These are phyloP conservation scores for Yponomeuta plumbellus DNA, from an alignment of 2,888 invertebrate species.

Conservation along the genomic window DNA sequence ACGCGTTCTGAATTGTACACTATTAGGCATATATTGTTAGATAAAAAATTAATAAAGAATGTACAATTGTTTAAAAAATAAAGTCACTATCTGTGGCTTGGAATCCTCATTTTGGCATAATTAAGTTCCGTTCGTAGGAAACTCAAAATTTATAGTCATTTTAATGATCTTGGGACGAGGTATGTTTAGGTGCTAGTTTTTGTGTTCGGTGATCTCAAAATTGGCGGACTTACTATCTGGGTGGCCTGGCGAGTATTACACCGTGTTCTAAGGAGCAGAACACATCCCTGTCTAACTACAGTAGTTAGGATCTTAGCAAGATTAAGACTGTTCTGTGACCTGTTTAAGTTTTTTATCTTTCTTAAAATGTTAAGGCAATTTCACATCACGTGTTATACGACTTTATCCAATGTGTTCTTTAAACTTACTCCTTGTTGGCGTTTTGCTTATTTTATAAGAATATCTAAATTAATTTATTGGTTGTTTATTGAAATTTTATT, in stretches of 20 bases:
- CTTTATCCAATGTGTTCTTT: constrained; percentile 72
- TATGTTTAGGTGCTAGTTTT: constrained; percentile 57
- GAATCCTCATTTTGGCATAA: constrained; percentile 53
- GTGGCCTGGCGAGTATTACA: constrained; percentile 57
- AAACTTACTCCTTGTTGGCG: constrained; percentile 72
- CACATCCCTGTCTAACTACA: constrained; percentile 74
- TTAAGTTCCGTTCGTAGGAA: neutral
- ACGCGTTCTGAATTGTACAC: constrained; percentile 70
- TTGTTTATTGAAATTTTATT: constrained; percentile 73
- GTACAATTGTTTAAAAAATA: constrained; percentile 63
- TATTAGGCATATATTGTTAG: constrained; percentile 71
- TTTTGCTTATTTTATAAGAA: constrained; percentile 75
- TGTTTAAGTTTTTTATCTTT: constrained; percentile 71
- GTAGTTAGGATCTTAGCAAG: constrained; percentile 75
- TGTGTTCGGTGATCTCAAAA: constrained; percentile 33
- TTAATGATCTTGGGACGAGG: constrained; percentile 51
- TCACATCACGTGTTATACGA: constrained; percentile 33
- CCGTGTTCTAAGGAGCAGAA: constrained; percentile 73
- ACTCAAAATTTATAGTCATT: constrained; percentile 60
- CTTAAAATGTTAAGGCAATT: constrained; percentile 60
- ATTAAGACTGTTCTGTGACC: constrained; percentile 78
- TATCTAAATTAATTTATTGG: constrained; percentile 77
- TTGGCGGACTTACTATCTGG: constrained; percentile 31
- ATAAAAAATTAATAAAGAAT: constrained; percentile 45
- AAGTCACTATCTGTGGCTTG: constrained; percentile 33